These are phyloP conservation scores for Drosophila mercatorum DNA, from an alignment of 2,888 invertebrate species.

Conservation along the genomic window DNA sequence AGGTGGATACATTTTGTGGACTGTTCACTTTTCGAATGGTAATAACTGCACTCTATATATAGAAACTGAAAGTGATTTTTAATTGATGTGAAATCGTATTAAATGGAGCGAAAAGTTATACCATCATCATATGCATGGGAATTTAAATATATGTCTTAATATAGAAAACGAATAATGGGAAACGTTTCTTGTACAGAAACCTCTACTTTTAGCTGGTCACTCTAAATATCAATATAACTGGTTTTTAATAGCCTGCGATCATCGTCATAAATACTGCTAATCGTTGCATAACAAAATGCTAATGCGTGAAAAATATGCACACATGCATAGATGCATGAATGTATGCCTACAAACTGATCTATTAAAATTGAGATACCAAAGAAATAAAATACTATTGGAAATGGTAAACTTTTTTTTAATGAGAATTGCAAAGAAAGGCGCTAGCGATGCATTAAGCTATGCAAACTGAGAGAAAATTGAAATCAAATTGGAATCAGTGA, in stretches of 20 bases:
- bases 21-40: not conserved
- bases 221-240: too few species aligned
- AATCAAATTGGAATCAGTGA: too few species aligned
- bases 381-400: too few species aligned
- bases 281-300: not conserved
- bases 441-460: not conserved
- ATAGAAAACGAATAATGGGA: not conserved
- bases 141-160: not conserved
- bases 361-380: too few species aligned
- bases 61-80: conserved; percentile 22
- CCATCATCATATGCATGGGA: not conserved
- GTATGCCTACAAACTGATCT: too few species aligned
- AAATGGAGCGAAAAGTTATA: not conserved
- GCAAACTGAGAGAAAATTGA: too few species aligned
- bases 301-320: not conserved
- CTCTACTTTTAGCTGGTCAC: too few species aligned
- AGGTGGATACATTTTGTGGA: not conserved
- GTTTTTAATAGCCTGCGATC: not conserved
- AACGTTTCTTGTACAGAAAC: not conserved
- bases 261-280: not conserved
- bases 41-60: not conserved
- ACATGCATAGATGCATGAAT: too few species aligned
- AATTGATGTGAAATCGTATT: not conserved
- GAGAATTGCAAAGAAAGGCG: not conserved
- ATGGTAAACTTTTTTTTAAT: not conserved